Evolutionary conservation across 2,113 vertebrate species (phyloP).

Genomic region (Pituophis catenifer): DNA sequence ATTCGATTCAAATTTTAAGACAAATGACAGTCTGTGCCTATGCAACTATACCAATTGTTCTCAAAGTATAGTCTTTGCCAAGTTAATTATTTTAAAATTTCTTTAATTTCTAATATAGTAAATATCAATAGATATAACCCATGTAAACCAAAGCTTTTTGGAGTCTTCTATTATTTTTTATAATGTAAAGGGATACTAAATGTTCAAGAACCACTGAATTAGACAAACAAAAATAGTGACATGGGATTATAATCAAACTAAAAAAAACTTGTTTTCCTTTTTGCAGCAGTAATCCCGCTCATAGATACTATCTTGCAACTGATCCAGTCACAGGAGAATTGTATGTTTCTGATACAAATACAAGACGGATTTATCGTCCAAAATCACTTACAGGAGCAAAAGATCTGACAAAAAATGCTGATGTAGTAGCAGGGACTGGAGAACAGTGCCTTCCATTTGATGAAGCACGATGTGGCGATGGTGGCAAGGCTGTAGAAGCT

Average conservation of each 20-base stretch:
- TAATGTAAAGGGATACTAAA: not conserved
- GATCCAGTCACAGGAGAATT: slow-evolving; percentile 90
- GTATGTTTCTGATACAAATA: slow-evolving; percentile 96
- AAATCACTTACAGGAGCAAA: slow-evolving; percentile 79
- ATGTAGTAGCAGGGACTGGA: slow-evolving; percentile 90
- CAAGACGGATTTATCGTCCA: slow-evolving; percentile 89
- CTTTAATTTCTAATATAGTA: not conserved
- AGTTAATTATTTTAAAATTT: not conserved
- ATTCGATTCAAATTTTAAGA: too few relatives aligned
- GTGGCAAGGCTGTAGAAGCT: slow-evolving; percentile 90
- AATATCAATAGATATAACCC: not conserved
- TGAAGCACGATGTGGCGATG: slow-evolving; percentile 93
- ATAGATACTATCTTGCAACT: slow-evolving; percentile 93
- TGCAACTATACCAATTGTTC: not conserved
- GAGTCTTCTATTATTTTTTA: not conserved
- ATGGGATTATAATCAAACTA: not conserved
- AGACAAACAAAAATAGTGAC: not conserved
- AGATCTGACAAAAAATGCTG: slow-evolving; percentile 87
- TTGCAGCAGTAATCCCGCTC: slow-evolving; percentile 93
- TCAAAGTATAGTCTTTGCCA: not conserved
- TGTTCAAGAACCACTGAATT: not conserved
- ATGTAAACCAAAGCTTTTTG: not conserved
- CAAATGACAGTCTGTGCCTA: too few relatives aligned
- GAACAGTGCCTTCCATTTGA: slow-evolving; percentile 97
- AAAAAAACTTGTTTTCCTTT: slow-evolving; percentile 27